These are phyloP conservation scores for Argopecten irradians DNA, from an alignment of 1,140 invertebrate genomes.

Conservation along the genomic window DNA sequence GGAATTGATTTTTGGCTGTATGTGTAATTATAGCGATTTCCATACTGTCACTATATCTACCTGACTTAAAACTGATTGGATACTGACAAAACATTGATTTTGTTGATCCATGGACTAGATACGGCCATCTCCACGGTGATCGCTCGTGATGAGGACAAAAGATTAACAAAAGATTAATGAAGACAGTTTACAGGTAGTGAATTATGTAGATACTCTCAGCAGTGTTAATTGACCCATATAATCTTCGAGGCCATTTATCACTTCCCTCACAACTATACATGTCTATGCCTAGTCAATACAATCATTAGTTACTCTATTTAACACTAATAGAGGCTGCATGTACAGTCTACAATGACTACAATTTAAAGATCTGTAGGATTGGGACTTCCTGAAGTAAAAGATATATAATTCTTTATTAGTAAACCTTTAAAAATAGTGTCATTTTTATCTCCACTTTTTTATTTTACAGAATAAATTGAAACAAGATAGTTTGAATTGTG, in stretches of 20 bases:
- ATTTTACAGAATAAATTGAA: no score
- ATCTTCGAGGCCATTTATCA: neutral
- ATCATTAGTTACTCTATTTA: no score
- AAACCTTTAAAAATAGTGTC: no score
- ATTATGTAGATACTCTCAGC: neutral
- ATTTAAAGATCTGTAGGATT: no score
- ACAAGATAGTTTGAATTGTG: no score
- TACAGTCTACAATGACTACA: no score
- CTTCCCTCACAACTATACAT: no score
- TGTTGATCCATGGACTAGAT: slow-evolving; percentile 1
- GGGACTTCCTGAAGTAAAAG: no score
- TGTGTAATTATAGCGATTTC: slow-evolving; percentile 12
- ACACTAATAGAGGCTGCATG: no score
- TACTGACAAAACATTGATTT: slow-evolving; percentile 5
- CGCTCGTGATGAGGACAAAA: neutral
- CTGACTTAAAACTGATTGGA: slow-evolving; percentile 9
- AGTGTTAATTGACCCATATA: slow-evolving; percentile 16
- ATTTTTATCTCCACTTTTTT: no score
- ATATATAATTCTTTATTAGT: no score
- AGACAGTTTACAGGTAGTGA: neutral
- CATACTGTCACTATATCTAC: neutral
- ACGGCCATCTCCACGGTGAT: neutral
- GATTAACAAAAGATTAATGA: slow-evolving; percentile 18
- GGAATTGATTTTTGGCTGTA: slow-evolving; percentile 10
- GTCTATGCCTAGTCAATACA: no score